These are phyloP conservation scores for Camelus dromedarius DNA, from an alignment of 2,113 vertebrate species.

Conservation along the genomic window DNA sequence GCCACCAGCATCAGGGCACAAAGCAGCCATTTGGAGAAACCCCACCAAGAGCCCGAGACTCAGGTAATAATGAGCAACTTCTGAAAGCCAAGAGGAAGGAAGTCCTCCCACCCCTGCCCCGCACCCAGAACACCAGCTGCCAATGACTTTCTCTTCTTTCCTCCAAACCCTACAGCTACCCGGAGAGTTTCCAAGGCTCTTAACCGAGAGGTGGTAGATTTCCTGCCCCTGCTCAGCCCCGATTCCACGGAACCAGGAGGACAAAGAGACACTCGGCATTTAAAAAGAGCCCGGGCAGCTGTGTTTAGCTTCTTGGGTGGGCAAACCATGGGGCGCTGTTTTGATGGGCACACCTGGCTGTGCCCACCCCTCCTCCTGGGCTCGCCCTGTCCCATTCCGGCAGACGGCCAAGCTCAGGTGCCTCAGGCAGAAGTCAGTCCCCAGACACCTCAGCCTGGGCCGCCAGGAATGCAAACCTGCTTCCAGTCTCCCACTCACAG, in stretches of 20 bases:
- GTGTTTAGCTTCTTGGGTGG: not conserved
- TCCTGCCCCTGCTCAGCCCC: not conserved
- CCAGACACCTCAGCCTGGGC: not conserved
- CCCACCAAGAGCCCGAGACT: not conserved
- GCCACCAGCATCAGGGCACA: fast-evolving
- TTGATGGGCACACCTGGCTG: not conserved
- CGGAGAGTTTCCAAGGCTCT: not conserved
- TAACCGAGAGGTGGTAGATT: not conserved
- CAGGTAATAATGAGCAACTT: too few relatives aligned
- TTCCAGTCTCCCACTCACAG: not conserved
- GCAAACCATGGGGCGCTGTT: not conserved
- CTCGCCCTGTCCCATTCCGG: not conserved
- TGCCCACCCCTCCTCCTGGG: not conserved
- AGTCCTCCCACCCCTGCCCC: fast-evolving
- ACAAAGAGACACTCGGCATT: not conserved
- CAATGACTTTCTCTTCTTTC: not conserved
- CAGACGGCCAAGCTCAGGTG: not conserved
- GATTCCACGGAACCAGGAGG: not conserved
- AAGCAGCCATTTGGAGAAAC: fast-evolving
- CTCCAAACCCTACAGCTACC: not conserved
- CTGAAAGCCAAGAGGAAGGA: not conserved
- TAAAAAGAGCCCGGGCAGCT: not conserved
- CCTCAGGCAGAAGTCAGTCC: not conserved
- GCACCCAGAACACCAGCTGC: fast-evolving
- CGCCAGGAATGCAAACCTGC: not conserved